Conservation (phyloP, 2,888 invertebrate species). For the Lasioglossum zephyrum region DNA sequence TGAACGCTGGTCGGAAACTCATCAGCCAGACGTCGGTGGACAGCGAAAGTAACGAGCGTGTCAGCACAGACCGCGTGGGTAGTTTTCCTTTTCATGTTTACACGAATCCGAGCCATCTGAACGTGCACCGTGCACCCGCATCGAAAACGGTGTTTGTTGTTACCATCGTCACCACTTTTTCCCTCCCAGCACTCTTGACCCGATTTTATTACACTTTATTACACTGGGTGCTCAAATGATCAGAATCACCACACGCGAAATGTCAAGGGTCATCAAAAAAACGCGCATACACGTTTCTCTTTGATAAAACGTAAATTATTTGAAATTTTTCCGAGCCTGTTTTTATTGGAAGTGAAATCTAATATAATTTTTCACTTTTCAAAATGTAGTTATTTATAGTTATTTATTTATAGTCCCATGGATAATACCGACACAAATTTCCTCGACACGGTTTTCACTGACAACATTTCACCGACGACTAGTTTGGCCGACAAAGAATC, state of each 20-base stretch:
- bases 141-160: constrained; percentile 13
- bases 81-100: constrained; percentile 61
- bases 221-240: not conserved
- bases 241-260: not conserved
- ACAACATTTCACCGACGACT: too few species aligned
- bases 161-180: not conserved
- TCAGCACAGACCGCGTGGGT: constrained; percentile 73
- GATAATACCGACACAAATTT: too few species aligned
- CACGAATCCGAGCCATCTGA: constrained; percentile 12
- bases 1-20: constrained; percentile 76
- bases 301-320: too few species aligned
- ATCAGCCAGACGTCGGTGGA: constrained; percentile 77
- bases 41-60: constrained; percentile 76
- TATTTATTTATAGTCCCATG: too few species aligned
- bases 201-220: constrained; percentile 16
- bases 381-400: not conserved
- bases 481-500: too few species aligned
- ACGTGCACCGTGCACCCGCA: constrained; percentile 8
- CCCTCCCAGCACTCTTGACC: not conserved
- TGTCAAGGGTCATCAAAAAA: not conserved
- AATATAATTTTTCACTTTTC: not conserved
- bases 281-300: not conserved
- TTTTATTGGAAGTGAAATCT: too few species aligned
- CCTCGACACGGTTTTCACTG: too few species aligned
- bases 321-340: too few species aligned